Percentiles rank a stretch among this genome's conserved stretches.
Conservation (phyloP, 2,888 invertebrate species). For the Microplitis deprimator region DNA sequence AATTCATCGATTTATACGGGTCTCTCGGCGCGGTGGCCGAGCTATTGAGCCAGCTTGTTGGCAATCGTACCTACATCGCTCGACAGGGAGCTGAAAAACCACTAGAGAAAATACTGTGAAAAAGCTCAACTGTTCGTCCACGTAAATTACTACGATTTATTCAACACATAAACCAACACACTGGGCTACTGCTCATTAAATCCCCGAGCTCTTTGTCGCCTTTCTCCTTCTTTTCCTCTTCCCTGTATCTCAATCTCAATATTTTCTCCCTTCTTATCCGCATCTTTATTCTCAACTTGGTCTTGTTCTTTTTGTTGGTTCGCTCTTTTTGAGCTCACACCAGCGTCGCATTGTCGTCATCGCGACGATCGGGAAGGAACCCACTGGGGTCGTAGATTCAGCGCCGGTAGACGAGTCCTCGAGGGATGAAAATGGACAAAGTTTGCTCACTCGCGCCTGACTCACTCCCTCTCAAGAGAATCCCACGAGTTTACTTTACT, state of each 20-base stretch:
- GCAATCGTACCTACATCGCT: conserved; percentile 30
- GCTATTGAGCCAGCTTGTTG: conserved; percentile 27
- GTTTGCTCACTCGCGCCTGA: conserved; percentile 54
- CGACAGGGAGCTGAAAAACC: conserved; percentile 16
- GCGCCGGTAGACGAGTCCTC: conserved; percentile 52
- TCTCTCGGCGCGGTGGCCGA: conserved; percentile 32
- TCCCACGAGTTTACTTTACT: background rate
- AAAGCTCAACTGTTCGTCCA: background rate
- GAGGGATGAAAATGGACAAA: conserved; percentile 66
- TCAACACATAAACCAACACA: background rate
- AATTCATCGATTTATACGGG: conserved; percentile 70
- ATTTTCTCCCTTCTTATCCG: conserved; percentile 1
- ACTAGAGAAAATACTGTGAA: conserved; percentile 8
- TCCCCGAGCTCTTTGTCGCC: too few species aligned
- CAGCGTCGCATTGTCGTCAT: conserved; percentile 49
- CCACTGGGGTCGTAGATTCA: conserved; percentile 50
- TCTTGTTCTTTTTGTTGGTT: background rate
- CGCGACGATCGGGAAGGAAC: conserved; percentile 50
- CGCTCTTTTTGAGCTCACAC: conserved; percentile 5
- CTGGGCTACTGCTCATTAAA: background rate
- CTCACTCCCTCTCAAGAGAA: conserved; percentile 48
- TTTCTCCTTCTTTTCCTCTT: conserved; percentile 2
- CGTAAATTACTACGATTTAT: conserved; percentile 18
- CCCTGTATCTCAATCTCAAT: conserved; percentile 21
- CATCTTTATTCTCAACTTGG: conserved; percentile 14